These are phyloP conservation scores for Amphimallon solstitiale DNA, from an alignment of 2,888 invertebrate genomes.

Conservation along the genomic window DNA sequence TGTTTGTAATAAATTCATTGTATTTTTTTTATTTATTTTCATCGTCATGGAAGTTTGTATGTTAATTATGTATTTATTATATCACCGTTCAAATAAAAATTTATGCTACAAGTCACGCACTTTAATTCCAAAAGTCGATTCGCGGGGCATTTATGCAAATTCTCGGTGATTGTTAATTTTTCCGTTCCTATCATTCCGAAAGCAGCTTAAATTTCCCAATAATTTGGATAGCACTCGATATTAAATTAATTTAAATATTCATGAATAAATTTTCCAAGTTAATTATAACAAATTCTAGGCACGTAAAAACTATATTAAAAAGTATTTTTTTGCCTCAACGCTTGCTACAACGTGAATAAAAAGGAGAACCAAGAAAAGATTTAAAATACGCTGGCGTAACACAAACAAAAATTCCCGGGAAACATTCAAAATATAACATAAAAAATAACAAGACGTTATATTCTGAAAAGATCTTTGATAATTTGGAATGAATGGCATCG, in stretches of 20 bases:
- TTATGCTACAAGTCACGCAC: slow-evolving; percentile 1
- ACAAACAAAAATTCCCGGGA: slow-evolving; percentile 20
- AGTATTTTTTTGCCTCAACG: slow-evolving; percentile 22
- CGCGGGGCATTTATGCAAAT: slow-evolving; percentile 23
- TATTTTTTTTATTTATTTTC: too few species aligned
- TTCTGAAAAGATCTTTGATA: slow-evolving; percentile 5
- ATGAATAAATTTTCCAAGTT: slow-evolving; percentile 20
- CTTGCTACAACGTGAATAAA: neutral
- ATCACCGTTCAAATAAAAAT: neutral
- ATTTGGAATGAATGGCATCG: slow-evolving; percentile 5
- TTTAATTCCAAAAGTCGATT: neutral
- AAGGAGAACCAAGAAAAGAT: slow-evolving; percentile 24
- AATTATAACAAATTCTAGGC: slow-evolving; percentile 30
- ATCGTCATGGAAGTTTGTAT: too few species aligned
- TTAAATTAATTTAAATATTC: slow-evolving; percentile 33
- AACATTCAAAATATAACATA: slow-evolving; percentile 1
- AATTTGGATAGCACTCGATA: slow-evolving; percentile 14
- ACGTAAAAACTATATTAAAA: slow-evolving; percentile 27
- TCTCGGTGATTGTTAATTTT: slow-evolving; percentile 24
- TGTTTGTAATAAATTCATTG: too few species aligned
- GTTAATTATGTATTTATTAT: too few species aligned
- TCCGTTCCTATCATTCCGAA: slow-evolving; percentile 13
- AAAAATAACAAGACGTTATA: slow-evolving; percentile 9
- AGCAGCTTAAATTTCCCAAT: slow-evolving; percentile 24
- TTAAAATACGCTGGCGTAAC: slow-evolving; percentile 13